phyloP scores from a whole-genome alignment of 1,140 invertebrate species.

The Drosophila carrolli region DNA sequence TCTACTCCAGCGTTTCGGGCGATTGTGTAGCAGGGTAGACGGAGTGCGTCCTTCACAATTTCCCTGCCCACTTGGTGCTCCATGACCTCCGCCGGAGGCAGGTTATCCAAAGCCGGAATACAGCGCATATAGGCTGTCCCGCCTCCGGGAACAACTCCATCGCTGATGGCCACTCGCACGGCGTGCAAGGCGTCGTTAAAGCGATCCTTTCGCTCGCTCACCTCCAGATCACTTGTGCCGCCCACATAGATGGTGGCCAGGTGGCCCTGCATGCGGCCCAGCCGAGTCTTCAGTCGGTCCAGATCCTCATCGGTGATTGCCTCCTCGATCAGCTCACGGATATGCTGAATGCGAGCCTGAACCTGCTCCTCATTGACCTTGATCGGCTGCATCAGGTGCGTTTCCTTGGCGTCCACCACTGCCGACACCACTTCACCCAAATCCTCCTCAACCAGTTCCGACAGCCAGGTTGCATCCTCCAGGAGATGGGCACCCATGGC shows the following conservation, averaged over 20 bases:
- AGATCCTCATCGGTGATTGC: slow-evolving; percentile 90
- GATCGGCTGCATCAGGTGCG: slow-evolving; percentile 85
- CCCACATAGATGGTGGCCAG: slow-evolving; percentile 86
- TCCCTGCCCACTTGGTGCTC: slow-evolving; percentile 86
- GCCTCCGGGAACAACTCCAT: slow-evolving; percentile 83
- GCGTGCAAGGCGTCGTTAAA: slow-evolving; percentile 80
- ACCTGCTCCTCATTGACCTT: slow-evolving; percentile 87
- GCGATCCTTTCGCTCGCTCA: slow-evolving; percentile 78
- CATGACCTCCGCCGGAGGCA: slow-evolving; percentile 6
- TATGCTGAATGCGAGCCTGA: slow-evolving; percentile 87
- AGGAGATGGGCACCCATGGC: slow-evolving; percentile 81
- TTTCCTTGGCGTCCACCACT: slow-evolving; percentile 88
- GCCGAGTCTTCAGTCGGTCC: slow-evolving; percentile 89
- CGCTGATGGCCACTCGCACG: slow-evolving; percentile 68
- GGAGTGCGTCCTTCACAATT: slow-evolving; percentile 88
- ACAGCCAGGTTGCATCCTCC: slow-evolving; percentile 85
- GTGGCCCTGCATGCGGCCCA: slow-evolving; percentile 89
- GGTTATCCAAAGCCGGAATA: slow-evolving; percentile 52
- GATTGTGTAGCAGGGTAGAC: slow-evolving; percentile 92
- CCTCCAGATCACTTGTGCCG: slow-evolving; percentile 73
- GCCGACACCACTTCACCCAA: slow-evolving; percentile 89
- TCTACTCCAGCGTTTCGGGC: slow-evolving; percentile 96
- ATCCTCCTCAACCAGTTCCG: slow-evolving; percentile 83
- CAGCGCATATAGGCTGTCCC: slow-evolving; percentile 75
- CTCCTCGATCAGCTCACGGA: slow-evolving; percentile 89